phyloP scores from a whole-genome alignment of 2,797 vertebrate species.

The Spinus olivaceus region DNA sequence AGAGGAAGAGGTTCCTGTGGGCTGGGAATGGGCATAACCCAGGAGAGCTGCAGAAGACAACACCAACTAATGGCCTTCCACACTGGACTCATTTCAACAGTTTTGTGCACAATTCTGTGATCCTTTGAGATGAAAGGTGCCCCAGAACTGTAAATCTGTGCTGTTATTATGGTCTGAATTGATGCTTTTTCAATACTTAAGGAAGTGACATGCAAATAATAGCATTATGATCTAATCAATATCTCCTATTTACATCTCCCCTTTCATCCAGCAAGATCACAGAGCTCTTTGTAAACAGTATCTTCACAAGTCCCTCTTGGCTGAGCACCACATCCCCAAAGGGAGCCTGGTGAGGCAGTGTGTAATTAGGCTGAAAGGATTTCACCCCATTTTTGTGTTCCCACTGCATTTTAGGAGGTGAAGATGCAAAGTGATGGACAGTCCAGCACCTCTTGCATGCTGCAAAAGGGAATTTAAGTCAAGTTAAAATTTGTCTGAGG shows the following conservation, averaged over 20 bases:
- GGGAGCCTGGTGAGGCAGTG: not conserved
- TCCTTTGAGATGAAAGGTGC: conserved; percentile 41
- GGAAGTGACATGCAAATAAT: conserved; percentile 57
- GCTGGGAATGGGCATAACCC: not conserved
- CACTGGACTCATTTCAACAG: not conserved
- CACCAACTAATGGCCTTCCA: not conserved
- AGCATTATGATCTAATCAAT: conserved; percentile 55
- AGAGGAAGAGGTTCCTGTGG: not conserved
- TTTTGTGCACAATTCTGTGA: conserved; percentile 12
- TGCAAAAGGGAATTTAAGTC: not conserved
- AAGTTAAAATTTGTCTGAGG: not conserved
- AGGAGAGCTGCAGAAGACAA: not conserved
- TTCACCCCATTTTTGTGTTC: not conserved
- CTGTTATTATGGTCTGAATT: conserved; percentile 6
- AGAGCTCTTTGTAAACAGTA: conserved; percentile 36
- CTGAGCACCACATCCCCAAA: conserved; percentile 7
- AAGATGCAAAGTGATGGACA: not conserved
- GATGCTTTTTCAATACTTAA: conserved; percentile 33
- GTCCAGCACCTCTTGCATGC: not conserved
- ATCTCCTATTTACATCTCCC: conserved; percentile 45
- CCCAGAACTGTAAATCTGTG: conserved; percentile 10
- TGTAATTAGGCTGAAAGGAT: not conserved
- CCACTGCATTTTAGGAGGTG: not conserved
- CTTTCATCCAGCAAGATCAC: conserved; percentile 61
- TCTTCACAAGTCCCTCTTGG: conserved; percentile 43